These are phyloP conservation scores for Mormyrus iriodes DNA, from an alignment of 2,113 vertebrate genomes.

Conservation along the genomic window DNA sequence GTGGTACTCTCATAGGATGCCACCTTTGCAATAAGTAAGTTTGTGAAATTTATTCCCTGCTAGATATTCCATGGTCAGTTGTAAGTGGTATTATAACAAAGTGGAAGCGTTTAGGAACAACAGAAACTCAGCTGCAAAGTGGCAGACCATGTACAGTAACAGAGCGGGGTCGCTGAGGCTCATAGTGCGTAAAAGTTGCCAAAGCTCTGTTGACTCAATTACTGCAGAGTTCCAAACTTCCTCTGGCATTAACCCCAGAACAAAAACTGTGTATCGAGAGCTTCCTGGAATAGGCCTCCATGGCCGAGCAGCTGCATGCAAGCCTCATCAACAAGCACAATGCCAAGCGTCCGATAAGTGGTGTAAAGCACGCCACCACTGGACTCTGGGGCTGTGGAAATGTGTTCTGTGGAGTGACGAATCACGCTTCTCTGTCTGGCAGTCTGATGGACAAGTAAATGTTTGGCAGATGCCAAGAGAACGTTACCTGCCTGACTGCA, in stretches of 20 bases:
- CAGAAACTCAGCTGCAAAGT: no score
- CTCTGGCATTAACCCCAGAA: background rate
- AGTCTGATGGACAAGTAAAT: background rate
- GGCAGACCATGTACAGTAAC: background rate
- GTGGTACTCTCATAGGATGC: background rate
- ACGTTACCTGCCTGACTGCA: background rate
- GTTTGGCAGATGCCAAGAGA: background rate
- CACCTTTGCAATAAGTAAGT: background rate
- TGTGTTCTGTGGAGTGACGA: background rate
- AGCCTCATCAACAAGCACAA: background rate
- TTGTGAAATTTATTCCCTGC: background rate
- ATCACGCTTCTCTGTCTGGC: background rate
- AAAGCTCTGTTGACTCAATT: background rate
- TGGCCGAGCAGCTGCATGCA: background rate
- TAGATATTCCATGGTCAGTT: background rate
- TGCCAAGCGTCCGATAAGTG: background rate
- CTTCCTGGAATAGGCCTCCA: background rate
- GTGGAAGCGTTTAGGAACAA: background rate
- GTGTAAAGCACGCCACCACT: background rate
- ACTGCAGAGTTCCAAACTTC: background rate
- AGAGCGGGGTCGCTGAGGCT: background rate
- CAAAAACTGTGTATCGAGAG: background rate
- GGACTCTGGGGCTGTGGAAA: background rate
- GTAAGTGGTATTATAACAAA: background rate
- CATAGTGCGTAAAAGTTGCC: background rate